Evolutionary conservation across 2,113 vertebrate genomes (phyloP), one percentile per base, ranked within the genome.

Genomic region (Nothobranchius furzeri): DNA sequence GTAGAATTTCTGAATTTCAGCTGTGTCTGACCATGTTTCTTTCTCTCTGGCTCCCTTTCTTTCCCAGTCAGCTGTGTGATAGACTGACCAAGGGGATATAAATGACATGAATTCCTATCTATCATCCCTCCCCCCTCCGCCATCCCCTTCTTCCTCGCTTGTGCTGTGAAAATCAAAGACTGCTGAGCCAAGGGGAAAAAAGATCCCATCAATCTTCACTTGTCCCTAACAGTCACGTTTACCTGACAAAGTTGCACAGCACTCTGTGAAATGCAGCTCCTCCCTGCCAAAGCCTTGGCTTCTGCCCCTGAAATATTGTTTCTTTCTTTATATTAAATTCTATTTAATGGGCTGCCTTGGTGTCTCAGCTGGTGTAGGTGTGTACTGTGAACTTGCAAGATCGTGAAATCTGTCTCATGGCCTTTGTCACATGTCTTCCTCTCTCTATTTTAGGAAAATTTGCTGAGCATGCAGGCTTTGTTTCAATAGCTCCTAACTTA

Each of bases 171-270:
- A 88, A 91, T 91, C 84, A 88, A 88, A 86, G 85, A 91, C 74
- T 90, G 91, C 91, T 91, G 90, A 92, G 89, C 86, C 87, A 91
- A 75, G 88, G 73, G 87, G 73, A 89, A 87, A 86, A 81, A 80
- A 80, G 77, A 82, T 77, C 60, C 80, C 86, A 90, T 91, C 89
- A 88, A 90, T 92, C 91, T 90, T 77, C 46, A 47, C 85, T 73
- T 85, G 86, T 92, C 87, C 75, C 90, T 79, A 77, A 83, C 76
- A 85, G 89, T 90, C 87, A 87, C 87, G 85, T 90, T 89, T 84
- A 88, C 90, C 88, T 90, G 86, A 87, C 85, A 84, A 76, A 90
- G 81, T 88, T 85, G 80, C 85, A 82, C 86, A 70, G 86, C 83
- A 76, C 85, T 86, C 84, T 76, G 81, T 85, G 85, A 90, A 87